A percentile compares a stretch with the other conserved stretches of the same genome.
Evolutionary conservation across 2,888 invertebrate genomes (phyloP).

Genomic region (Petrolisthes cinctipes): DNA sequence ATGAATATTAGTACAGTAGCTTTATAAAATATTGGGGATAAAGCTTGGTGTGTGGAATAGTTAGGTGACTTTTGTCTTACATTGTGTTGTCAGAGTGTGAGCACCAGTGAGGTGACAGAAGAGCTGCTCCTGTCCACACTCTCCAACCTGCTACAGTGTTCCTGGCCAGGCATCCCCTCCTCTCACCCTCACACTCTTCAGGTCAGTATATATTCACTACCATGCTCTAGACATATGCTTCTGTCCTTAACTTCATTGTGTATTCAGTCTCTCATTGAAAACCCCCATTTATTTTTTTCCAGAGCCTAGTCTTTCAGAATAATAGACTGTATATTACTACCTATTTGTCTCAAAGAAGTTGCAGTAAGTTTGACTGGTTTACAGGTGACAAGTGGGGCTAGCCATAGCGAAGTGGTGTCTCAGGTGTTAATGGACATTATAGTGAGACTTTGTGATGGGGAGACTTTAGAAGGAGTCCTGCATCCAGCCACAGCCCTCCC

Average conservation of each 20-base stretch:
- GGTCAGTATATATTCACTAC: conserved; percentile 10
- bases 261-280: background rate
- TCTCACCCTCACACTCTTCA: conserved; percentile 33
- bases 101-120: conserved; percentile 56
- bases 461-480: conserved; percentile 35
- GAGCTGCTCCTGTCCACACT: conserved; percentile 46
- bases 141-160: conserved; percentile 50
- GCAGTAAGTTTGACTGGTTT: no score
- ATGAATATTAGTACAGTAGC: background rate
- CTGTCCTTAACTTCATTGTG: background rate
- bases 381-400: conserved; percentile 45
- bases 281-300: background rate
- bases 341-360: no score
- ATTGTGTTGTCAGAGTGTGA: conserved; percentile 47
- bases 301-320: background rate
- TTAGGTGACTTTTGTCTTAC: background rate
- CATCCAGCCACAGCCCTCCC: conserved; percentile 29
- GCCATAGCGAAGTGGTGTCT: conserved; percentile 47
- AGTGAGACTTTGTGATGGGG: conserved; percentile 45
- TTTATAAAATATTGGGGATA: background rate
- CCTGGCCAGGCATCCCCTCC: conserved; percentile 46
- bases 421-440: conserved; percentile 54
- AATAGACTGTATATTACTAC: no score
- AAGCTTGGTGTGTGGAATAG: background rate
- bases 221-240: background rate